Conservation (phyloP, 2,113 vertebrate genomes). For the Zosterops hypoxanthus region DNA sequence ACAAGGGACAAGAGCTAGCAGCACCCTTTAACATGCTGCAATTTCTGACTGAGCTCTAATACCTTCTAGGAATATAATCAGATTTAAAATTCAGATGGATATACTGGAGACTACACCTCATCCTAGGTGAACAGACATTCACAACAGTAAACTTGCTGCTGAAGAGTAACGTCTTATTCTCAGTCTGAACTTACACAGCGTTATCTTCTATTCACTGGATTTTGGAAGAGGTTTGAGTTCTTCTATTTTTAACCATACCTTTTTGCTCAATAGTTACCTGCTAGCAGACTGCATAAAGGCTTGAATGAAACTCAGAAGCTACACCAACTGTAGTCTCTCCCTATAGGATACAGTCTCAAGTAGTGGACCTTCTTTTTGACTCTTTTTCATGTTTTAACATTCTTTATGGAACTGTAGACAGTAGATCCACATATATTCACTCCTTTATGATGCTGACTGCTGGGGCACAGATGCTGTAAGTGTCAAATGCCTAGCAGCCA, state of each 20-base stretch:
- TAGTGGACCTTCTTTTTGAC: neutral
- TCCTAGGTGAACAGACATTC: neutral
- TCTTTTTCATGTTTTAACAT: neutral
- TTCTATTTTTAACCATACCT: neutral
- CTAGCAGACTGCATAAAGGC: neutral
- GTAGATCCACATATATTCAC: neutral
- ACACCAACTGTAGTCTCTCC: neutral
- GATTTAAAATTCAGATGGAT: neutral
- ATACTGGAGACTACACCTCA: neutral
- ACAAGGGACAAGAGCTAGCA: neutral
- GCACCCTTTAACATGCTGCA: neutral
- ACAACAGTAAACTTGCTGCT: neutral
- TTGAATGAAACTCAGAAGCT: neutral
- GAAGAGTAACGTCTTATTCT: neutral
- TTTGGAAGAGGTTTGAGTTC: neutral
- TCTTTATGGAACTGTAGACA: neutral
- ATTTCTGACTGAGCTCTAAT: neutral
- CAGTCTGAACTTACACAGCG: neutral
- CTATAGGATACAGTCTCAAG: neutral
- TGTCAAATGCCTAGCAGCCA: neutral
- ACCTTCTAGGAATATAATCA: neutral
- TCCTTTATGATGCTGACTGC: neutral
- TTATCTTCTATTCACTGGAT: neutral
- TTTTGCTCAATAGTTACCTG: neutral
- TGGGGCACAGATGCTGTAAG: fast-evolving